Conservation (phyloP, 2,113 vertebrate genomes). For the Tupaia chinensis region DNA sequence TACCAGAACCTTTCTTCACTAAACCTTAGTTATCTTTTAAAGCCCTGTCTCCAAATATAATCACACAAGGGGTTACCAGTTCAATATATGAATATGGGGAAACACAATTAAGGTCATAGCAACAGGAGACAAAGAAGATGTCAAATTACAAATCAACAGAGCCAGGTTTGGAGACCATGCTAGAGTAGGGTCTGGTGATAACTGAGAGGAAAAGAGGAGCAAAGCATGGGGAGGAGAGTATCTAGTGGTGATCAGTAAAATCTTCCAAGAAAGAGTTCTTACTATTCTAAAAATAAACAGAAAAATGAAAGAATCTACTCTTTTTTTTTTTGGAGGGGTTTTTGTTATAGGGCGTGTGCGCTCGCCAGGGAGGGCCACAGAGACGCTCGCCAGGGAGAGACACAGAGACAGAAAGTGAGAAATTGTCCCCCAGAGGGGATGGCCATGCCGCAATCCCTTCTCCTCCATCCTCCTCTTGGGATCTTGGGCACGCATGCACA, state of each 20-base stretch:
- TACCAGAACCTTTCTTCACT: neutral
- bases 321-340: no score
- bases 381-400: no score
- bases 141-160: neutral
- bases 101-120: neutral
- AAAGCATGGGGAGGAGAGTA: neutral
- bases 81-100: neutral
- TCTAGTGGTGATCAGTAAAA: neutral
- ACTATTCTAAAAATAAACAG: neutral
- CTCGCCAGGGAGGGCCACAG: no score
- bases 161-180: neutral
- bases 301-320: neutral
- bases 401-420: no score
- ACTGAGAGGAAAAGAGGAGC: neutral
- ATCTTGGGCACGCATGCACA: no score
- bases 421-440: no score
- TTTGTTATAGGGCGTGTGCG: no score
- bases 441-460: no score
- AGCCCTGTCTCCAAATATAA: neutral
- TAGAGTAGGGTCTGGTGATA: neutral
- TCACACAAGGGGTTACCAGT: neutral
- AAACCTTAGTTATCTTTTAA: neutral
- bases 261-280: neutral
- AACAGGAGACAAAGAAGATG: neutral
- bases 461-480: no score